Conservation (phyloP, 2,888 invertebrate species). For the Aproaerema taeniolella region DNA sequence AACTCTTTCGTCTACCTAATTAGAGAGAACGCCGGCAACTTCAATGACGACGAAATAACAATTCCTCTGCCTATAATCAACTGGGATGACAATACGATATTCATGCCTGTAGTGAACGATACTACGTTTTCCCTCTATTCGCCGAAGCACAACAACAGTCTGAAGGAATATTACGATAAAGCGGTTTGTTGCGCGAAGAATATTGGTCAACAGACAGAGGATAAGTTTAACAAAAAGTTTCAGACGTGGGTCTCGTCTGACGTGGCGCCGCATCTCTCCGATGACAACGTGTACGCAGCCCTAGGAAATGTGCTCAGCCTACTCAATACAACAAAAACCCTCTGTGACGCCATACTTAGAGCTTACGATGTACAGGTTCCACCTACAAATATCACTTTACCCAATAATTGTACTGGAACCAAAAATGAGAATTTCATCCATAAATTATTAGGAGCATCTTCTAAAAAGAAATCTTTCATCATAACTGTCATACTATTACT, state of each 20-base stretch:
- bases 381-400: too few species aligned
- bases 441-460: too few species aligned
- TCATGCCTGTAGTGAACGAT: constrained; percentile 74
- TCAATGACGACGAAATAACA: too few species aligned
- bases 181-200: constrained; percentile 69
- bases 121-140: constrained; percentile 38
- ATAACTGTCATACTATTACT: constrained; percentile 41
- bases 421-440: too few species aligned
- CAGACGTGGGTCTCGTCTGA: constrained; percentile 72
- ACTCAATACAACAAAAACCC: too few species aligned
- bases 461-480: constrained; percentile 40
- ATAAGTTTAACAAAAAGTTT: constrained; percentile 69
- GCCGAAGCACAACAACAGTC: constrained; percentile 41
- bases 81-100: constrained; percentile 74
- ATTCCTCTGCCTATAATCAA: constrained; percentile 79
- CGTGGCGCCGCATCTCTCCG: constrained; percentile 73
- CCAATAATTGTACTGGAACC: too few species aligned
- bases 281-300: constrained; percentile 79
- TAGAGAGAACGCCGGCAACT: too few species aligned
- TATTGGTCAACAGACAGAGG: constrained; percentile 42
- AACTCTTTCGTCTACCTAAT: constrained; percentile 43
- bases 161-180: constrained; percentile 77
- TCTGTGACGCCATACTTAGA: too few species aligned
- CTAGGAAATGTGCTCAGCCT: constrained; percentile 66
- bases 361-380: too few species aligned